Conservation (phyloP, 2,113 vertebrate genomes). For the Anthoscopus minutus region DNA sequence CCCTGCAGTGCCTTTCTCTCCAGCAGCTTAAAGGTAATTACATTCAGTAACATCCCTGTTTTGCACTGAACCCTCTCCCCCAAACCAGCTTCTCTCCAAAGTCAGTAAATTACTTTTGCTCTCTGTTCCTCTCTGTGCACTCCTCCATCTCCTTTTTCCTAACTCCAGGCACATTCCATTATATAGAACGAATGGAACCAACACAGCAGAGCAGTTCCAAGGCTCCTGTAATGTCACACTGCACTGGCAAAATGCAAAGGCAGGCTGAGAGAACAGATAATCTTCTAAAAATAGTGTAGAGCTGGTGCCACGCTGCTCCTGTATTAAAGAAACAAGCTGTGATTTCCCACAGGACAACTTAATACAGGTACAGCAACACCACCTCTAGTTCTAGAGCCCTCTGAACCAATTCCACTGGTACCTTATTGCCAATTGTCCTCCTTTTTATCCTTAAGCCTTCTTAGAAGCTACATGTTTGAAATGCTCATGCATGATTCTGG, state of each 20-base stretch:
- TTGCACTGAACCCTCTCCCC: background rate
- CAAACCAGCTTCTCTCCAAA: background rate
- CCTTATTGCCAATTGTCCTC: background rate
- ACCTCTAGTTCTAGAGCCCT: background rate
- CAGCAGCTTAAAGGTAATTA: background rate
- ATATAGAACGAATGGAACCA: fast-evolving
- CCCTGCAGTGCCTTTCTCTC: background rate
- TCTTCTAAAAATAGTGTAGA: background rate
- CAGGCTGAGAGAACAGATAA: background rate
- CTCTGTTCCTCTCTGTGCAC: background rate
- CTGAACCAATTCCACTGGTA: background rate
- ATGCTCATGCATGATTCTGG: background rate
- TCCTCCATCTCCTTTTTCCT: background rate
- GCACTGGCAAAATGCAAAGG: background rate
- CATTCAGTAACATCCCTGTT: background rate
- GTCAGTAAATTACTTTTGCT: background rate
- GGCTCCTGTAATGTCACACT: background rate
- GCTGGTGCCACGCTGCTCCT: background rate
- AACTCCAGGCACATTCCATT: background rate
- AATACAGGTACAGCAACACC: background rate
- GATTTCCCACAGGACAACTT: background rate
- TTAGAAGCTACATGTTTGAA: background rate
- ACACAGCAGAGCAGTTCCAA: background rate
- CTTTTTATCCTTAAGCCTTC: background rate
- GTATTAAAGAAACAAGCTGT: background rate